A percentile compares a stretch with the other conserved stretches of the same genome.
Conservation (phyloP, 2,888 invertebrate species). For the Quadroppia sp. region DNA sequence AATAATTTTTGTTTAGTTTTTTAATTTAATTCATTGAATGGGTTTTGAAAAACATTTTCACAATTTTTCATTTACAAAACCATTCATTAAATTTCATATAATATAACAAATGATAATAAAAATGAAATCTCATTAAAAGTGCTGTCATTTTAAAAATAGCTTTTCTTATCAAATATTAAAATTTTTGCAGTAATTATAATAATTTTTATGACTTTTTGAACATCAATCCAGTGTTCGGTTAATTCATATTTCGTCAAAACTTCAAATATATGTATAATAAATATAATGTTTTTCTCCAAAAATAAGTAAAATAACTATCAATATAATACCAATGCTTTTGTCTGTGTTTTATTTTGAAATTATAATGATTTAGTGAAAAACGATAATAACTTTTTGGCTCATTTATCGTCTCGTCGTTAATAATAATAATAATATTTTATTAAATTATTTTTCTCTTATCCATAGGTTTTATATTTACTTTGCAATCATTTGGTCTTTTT, state of each 20-base stretch:
- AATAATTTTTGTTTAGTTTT: no score
- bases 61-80: no score
- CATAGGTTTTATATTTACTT: not conserved
- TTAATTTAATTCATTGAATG: no score
- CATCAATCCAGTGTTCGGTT: not conserved
- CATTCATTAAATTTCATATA: not conserved
- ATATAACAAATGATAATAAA: not conserved
- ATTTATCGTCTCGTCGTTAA: conserved; percentile 3
- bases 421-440: not conserved
- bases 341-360: no score
- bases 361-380: not conserved
- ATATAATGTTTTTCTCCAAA: not conserved
- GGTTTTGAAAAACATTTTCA: no score
- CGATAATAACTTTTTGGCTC: conserved; percentile 14
- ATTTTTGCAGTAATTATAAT: not conserved
- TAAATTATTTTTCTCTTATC: not conserved
- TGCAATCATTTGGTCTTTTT: not conserved
- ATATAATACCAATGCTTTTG: not conserved
- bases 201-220: not conserved
- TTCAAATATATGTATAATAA: not conserved
- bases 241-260: not conserved
- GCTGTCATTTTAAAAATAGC: not conserved
- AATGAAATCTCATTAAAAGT: not conserved
- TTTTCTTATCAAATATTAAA: not conserved
- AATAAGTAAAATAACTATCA: no score